phyloP scores from a whole-genome alignment of 2,888 invertebrate genomes.

The Caenorhabditis virilis region DNA sequence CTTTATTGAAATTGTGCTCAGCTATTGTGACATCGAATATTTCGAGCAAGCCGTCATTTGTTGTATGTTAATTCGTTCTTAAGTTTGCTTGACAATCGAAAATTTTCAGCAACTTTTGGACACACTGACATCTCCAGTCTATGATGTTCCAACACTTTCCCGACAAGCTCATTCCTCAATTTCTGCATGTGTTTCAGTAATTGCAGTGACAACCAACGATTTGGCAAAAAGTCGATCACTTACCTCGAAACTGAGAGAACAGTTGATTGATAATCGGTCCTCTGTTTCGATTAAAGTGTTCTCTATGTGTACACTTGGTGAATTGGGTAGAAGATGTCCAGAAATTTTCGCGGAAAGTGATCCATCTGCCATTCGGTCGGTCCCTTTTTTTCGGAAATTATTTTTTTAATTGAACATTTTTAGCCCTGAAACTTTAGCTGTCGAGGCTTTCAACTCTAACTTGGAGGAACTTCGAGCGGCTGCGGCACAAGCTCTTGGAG shows the following conservation, averaged over 20 bases:
- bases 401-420: slow-evolving; percentile 5
- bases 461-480: slow-evolving; percentile 97
- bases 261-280: slow-evolving; percentile 21
- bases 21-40: slow-evolving; percentile 80
- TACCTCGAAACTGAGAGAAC: slow-evolving; percentile 43
- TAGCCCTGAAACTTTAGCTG: slow-evolving; percentile 70
- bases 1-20: slow-evolving; percentile 90
- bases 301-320: slow-evolving; percentile 90
- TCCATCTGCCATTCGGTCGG: slow-evolving; percentile 22
- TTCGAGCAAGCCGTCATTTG: slow-evolving; percentile 73
- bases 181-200: slow-evolving; percentile 92
- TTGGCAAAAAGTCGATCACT: slow-evolving; percentile 18
- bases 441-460: slow-evolving; percentile 85
- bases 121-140: slow-evolving; percentile 79
- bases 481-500: slow-evolving; percentile 88
- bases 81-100: not conserved
- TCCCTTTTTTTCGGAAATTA: slow-evolving; percentile 5
- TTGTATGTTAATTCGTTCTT: slow-evolving; percentile 44
- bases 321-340: slow-evolving; percentile 78
- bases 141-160: slow-evolving; percentile 62
- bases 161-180: slow-evolving; percentile 86
- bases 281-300: slow-evolving; percentile 74
- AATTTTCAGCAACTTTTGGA: slow-evolving; percentile 80
- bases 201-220: slow-evolving; percentile 74
- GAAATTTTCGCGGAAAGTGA: slow-evolving; percentile 25